Base-by-base conservation (phyloP, 2,797 vertebrate species). In the Molothrus aeneus region DNA sequence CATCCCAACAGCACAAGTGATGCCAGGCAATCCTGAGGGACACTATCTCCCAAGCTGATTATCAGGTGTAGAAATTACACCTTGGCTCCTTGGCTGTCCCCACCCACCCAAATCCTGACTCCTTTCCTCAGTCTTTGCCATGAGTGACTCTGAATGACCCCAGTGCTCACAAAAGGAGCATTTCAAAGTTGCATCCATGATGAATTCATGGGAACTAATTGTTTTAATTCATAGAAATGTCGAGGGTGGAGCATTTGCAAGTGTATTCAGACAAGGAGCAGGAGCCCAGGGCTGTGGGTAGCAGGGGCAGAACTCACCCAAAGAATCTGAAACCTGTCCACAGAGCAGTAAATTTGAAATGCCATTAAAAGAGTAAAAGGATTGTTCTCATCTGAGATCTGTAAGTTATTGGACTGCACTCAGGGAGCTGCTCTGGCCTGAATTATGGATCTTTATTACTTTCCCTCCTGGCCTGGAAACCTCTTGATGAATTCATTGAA, bases 201-300 rank as follows among this genome's bases (percentile, higher is more conserved):
- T 22, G 71, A 74, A 79, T 87, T 83, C 68, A 70, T 57, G 90
- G 90, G 90, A 86, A 57, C 60, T 75, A 93, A 88, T 90, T 60
- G 82, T 59, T 81, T 57, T 36, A 63, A 69, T 91, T 86, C 85
- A 29, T 1, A 42, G 73, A 36, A 56, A 42, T 19, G 31, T 73
- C 7, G n/a, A 50, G 73, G 91, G 63, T 0, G 1, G 54, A 74
- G 6, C 31, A 57, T 72, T 81, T 84, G 48, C 54, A 60, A 18
- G 47, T 6, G 74, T 28, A 4, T 53, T 59, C 36, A 48, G 72
- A 38, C 68, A 11, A 20, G 65, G 68, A 80, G 42, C 66, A 64
- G 88, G 45, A 85, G 18, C 42, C 14, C 14, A 1, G 0, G 6
- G 45, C 17, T 1, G 2, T 31, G 56, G 53, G 36, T 3, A 9